Conservation (phyloP, 2,797 vertebrate species). For the Acanthurus tractus region DNA sequence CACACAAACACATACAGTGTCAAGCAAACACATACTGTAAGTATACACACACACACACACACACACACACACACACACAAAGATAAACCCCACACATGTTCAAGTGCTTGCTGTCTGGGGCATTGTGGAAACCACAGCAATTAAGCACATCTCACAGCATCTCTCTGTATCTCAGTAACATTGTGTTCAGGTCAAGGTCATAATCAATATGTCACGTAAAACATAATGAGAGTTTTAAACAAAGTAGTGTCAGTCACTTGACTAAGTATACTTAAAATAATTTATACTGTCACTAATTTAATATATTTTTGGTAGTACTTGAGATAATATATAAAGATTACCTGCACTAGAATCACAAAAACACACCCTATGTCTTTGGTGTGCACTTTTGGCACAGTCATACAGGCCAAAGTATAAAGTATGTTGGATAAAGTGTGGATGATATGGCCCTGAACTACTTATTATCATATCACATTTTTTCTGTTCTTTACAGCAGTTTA, state of each 20-base stretch:
- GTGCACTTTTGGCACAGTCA: too few species aligned
- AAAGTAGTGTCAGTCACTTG: not conserved
- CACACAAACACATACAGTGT: constrained; percentile 26
- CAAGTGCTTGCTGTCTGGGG: constrained; percentile 27
- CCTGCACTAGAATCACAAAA: not conserved
- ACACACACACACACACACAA: constrained; percentile 19
- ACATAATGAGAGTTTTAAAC: constrained; percentile 1
- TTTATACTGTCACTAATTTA: not conserved
- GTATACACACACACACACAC: constrained; percentile 13
- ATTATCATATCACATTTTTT: not conserved
- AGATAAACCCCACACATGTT: constrained; percentile 40
- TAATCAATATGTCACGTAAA: constrained; percentile 9
- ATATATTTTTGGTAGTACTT: not conserved
- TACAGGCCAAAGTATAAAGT: not conserved
- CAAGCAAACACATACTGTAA: constrained; percentile 14
- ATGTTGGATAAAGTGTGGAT: not conserved
- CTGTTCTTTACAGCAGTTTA: not conserved
- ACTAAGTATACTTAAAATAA: not conserved
- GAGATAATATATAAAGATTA: not conserved
- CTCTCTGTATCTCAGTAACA: constrained; percentile 16
- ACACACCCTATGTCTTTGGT: not conserved
- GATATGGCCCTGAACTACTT: not conserved
- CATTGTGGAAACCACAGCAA: constrained; percentile 51
- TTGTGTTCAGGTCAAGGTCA: constrained; percentile 32
- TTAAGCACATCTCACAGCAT: constrained; percentile 35